Percentiles rank a stretch among this genome's conserved stretches.
phyloP scores from a whole-genome alignment of 2,113 vertebrate species.

The Grammatotria lemairii region DNA sequence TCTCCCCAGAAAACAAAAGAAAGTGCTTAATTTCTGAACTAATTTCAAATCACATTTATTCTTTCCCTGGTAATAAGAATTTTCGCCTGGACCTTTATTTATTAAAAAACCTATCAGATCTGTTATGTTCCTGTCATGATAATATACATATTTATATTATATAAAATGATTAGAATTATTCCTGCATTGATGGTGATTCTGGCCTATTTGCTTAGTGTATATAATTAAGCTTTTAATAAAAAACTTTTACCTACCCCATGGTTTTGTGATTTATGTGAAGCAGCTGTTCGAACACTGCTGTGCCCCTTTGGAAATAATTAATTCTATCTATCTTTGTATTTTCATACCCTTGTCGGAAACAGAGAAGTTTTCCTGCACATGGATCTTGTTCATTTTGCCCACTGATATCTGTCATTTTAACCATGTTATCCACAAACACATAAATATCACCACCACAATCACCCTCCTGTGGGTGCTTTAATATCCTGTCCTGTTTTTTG shows the following conservation, averaged over 20 bases:
- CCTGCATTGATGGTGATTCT: neutral
- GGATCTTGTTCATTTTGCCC: neutral
- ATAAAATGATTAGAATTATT: neutral
- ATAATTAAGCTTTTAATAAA: neutral
- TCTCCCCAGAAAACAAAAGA: neutral
- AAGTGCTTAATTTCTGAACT: neutral
- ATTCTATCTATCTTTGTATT: neutral
- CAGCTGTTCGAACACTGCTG: neutral
- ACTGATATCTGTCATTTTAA: neutral
- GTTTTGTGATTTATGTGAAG: neutral
- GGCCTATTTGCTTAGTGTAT: neutral
- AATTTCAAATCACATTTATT: neutral
- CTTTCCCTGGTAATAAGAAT: neutral
- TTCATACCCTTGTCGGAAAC: neutral
- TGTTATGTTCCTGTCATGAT: neutral
- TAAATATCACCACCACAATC: neutral
- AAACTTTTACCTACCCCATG: neutral
- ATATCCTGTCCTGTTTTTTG: conserved; percentile 25
- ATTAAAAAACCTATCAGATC: neutral
- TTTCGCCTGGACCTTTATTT: neutral
- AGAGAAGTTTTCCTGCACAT: neutral
- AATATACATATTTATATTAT: neutral
- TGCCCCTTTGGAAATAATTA: neutral
- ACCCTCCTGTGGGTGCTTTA: neutral
- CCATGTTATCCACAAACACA: neutral